Conservation (phyloP, 2,888 invertebrate genomes). For the Xylocampa areola region DNA sequence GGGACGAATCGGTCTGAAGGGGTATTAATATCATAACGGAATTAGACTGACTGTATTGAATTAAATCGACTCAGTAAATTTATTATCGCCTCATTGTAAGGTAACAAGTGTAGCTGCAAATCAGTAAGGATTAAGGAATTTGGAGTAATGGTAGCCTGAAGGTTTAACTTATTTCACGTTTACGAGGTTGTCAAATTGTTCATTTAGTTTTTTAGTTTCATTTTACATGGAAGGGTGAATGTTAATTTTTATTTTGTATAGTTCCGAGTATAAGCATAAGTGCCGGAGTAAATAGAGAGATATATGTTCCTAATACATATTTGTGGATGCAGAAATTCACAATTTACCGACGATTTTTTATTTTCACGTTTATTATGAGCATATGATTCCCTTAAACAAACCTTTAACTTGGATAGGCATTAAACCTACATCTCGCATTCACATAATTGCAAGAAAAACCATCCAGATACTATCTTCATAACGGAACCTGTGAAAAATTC, state of each 20-base stretch:
- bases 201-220: too few species aligned
- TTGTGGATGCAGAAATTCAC: too few species aligned
- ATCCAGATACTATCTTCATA: slow-evolving; percentile 28
- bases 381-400: too few species aligned
- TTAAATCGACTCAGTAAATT: slow-evolving; percentile 48
- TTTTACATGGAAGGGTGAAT: too few species aligned
- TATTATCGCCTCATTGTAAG: slow-evolving; percentile 42
- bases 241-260: too few species aligned
- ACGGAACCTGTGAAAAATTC: slow-evolving; percentile 40
- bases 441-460: slow-evolving; percentile 24
- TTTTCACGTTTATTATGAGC: too few species aligned
- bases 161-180: neutral
- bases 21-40: slow-evolving; percentile 63
- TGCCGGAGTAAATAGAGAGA: too few species aligned
- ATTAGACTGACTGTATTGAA: slow-evolving; percentile 56
- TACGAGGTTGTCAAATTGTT: too few species aligned
- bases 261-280: too few species aligned
- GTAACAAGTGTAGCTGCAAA: slow-evolving; percentile 28
- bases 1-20: slow-evolving; percentile 59
- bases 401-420: too few species aligned
- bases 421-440: neutral
- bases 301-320: too few species aligned
- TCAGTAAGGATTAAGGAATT: neutral
- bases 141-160: slow-evolving; percentile 15
- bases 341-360: too few species aligned